phyloP scores from a whole-genome alignment of 2,888 invertebrate genomes.

The Andrena haemorrhoa region DNA sequence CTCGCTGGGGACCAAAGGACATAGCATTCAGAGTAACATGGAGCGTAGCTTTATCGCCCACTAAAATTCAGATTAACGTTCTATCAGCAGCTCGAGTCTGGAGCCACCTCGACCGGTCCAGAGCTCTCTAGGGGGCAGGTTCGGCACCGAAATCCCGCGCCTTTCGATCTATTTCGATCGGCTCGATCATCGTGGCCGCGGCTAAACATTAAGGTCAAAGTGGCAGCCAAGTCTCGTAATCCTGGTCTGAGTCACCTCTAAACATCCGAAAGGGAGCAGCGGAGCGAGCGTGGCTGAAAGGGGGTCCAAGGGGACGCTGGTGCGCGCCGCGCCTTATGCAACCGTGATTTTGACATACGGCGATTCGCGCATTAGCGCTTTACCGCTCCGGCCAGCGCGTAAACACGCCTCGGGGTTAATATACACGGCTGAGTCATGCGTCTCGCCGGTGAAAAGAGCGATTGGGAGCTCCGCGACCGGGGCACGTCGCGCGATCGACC shows the following conservation, averaged over 20 bases:
- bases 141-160: neutral
- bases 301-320: constrained; percentile 27
- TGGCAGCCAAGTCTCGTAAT: constrained; percentile 71
- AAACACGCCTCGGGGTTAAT: constrained; percentile 73
- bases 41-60: too few species aligned
- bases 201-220: constrained; percentile 68
- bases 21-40: too few species aligned
- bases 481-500: constrained; percentile 26
- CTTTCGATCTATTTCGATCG: constrained; percentile 37
- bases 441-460: constrained; percentile 55
- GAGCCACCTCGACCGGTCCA: neutral
- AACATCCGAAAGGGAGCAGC: constrained; percentile 62
- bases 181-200: constrained; percentile 9
- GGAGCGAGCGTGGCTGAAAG: constrained; percentile 4
- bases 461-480: constrained; percentile 32
- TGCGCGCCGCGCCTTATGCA: constrained; percentile 67
- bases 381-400: constrained; percentile 64
- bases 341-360: constrained; percentile 76
- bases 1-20: too few species aligned
- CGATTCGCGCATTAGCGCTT: constrained; percentile 47
- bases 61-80: too few species aligned
- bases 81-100: too few species aligned
- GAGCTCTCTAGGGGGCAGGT: neutral
- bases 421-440: constrained; percentile 70
- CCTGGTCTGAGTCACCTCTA: constrained; percentile 73